Evolutionary conservation across 2,888 invertebrate species (phyloP).

Genomic region (Eurytoma adleriae): DNA sequence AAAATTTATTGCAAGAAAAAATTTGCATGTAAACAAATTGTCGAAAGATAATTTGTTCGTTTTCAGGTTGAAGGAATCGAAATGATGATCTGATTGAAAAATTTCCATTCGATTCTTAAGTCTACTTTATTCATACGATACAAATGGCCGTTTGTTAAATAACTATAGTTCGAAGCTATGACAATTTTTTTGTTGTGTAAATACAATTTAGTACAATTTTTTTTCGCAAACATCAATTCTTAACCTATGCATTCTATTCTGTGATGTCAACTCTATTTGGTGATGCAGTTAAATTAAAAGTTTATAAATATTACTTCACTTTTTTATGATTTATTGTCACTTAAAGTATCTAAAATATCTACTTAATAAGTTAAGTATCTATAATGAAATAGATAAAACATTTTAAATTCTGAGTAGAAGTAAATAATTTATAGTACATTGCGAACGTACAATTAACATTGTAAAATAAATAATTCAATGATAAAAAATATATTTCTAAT

Average conservation of each 20-base stretch:
- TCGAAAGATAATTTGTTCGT: too few species aligned
- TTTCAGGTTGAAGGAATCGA: too few species aligned
- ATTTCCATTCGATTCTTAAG: conserved; percentile 6
- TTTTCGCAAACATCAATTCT: conserved; percentile 42
- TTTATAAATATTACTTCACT: conserved; percentile 13
- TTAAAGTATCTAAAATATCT: conserved; percentile 2
- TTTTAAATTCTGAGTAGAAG: too few species aligned
- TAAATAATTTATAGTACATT: too few species aligned
- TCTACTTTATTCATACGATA: conserved; percentile 50
- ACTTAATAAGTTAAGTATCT: too few species aligned
- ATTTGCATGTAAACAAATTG: too few species aligned
- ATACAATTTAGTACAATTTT: conserved; percentile 45
- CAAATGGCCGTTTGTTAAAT: conserved; percentile 41
- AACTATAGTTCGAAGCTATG: conserved; percentile 30
- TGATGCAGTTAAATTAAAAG: conserved; percentile 35
- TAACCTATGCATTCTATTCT: conserved; percentile 36
- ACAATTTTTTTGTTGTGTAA: conserved; percentile 21
- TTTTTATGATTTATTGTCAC: not conserved
- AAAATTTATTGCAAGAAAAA: too few species aligned
- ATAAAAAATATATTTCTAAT: conserved; percentile 6
- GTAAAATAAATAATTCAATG: not conserved
- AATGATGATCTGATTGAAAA: too few species aligned
- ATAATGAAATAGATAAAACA: conserved; percentile 1
- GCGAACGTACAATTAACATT: too few species aligned
- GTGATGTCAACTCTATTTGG: conserved; percentile 50